phyloP scores from a whole-genome alignment of 1,140 invertebrate species.

The Tenebrio molitor region DNA sequence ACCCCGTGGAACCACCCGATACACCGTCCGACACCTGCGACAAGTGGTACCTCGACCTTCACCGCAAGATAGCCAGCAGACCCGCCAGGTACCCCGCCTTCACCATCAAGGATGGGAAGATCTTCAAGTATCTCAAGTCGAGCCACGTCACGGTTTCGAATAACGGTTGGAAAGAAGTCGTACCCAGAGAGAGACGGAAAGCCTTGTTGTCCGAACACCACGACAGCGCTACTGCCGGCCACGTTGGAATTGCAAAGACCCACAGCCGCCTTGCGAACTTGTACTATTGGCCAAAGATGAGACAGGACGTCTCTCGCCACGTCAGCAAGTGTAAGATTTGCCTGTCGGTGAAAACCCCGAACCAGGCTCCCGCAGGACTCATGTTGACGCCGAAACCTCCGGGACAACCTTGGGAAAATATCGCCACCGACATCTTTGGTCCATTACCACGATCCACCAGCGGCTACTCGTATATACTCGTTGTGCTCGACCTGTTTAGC shows the following conservation, averaged over 20 bases:
- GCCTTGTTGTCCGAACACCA: neutral
- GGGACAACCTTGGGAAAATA: constrained; percentile 23
- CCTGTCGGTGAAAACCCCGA: constrained; percentile 55
- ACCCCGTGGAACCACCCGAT: constrained; percentile 55
- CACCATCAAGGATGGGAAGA: neutral
- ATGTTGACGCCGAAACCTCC: constrained; percentile 54
- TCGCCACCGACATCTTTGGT: constrained; percentile 47
- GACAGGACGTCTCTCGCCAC: constrained; percentile 53
- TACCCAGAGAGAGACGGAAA: constrained; percentile 7
- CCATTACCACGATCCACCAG: neutral
- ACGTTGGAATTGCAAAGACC: constrained; percentile 62
- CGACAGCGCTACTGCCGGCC: constrained; percentile 49
- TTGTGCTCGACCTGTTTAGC: constrained; percentile 62
- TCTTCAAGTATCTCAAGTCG: constrained; percentile 27
- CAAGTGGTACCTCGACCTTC: constrained; percentile 31
- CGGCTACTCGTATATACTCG: constrained; percentile 26
- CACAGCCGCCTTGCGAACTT: constrained; percentile 1
- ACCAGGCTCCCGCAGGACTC: constrained; percentile 49
- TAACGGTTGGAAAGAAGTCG: neutral
- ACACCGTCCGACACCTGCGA: neutral
- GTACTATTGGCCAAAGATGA: constrained; percentile 62
- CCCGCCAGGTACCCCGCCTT: constrained; percentile 10
- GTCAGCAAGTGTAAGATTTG: constrained; percentile 58
- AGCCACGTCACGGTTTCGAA: neutral
- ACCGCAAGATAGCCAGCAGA: neutral